Evolutionary conservation across 2,113 vertebrate species (phyloP), one percentile per base, ranked within the genome.

Genomic region (Colaptes auratus): DNA sequence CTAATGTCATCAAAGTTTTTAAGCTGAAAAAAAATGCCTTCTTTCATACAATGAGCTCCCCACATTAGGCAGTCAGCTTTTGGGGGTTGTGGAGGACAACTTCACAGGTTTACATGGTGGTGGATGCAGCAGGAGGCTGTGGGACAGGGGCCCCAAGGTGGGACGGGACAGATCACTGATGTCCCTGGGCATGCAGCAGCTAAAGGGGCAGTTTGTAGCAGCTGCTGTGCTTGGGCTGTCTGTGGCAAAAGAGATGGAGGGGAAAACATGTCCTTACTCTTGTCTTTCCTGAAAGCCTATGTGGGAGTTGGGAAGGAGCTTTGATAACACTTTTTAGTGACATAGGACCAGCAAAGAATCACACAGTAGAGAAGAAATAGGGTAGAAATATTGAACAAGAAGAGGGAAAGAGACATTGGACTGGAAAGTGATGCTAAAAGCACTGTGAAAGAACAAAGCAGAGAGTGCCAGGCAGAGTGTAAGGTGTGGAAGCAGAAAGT

Each of bases 1-100:
- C 92, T 95, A 89, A 93, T 89, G 93, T 70, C 77, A 93, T 96
- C 79, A 48, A 16, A 13, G 86, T 86, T 94, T 86, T 89, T 82
- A 86, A 72, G 46, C 70, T 92, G 80, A 70, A 61, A 93, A 93
- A 84, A 85, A 36, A 35, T 36, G 35, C 19, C 27, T 59, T 72
- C 56, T 90, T 21, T 87, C 44, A 13, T 53, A 82, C 90, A 93
- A 55, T 88, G 83, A 93, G 87, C 87, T 65, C 78, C 21, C 74
- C 0, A 0, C 19, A 13, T 44, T 88, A 0, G 0, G 33, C 4
- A 5, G 21, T 39, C 10, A 10, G 71, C 66, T 56, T 42, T 67
- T 31, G 50, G 52, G 63, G 15, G 46, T 2, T n/a, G 15, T 0
- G 2, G 56, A 55, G 74, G n/a, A 2, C 7, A 46, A 33, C 27